Base-by-base conservation (phyloP, 2,113 vertebrate genomes). In the Rhizomys pruinosus region DNA sequence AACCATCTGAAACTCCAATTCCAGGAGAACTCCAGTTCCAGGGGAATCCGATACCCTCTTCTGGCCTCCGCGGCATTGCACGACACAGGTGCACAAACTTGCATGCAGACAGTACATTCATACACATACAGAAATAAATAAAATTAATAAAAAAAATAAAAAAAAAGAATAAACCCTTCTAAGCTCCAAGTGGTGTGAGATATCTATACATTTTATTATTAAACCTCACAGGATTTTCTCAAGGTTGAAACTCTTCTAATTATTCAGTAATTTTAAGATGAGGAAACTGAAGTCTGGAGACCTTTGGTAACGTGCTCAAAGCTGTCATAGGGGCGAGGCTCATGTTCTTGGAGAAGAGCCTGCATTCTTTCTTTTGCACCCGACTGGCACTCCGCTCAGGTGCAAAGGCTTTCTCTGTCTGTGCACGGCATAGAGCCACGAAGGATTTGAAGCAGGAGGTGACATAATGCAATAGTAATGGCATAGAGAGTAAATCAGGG, bases 221-320 rank as follows among this genome's bases (percentile, higher is more conserved):
- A 69, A 66, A 91, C 19, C 32, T 86, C 84, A 27, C 20, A 79
- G 87, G 84, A 74, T 77, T 76, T 73, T 52, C 80, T 66, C 20
- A 89, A 7, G 39, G 47, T 68, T 42, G 69, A 82, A 84, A 63
- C 69, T 95, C 39, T 80, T 80, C 37, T 76, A 37, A 76, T 79
- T 44, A n/a, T 44, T 27, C 55, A 68, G 73, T 13, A 44, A 22
- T 42, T 90, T 84, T 22, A 78, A 22, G 32, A 42, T n/a, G 34
- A 84, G 15, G 25, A 73, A 84, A 57, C 7, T 57, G 15, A 87
- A n/a, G 5, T n/a, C 63, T 55, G 63, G 57, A 90, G 64, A 89
- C 69, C 44, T 77, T 55, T 55, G 39, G 3, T 52, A 42, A 76
- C 32, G 74, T 87, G 59, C 73, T 69, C 34, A 63, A 42, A 66